Base-by-base conservation (phyloP, 2,797 vertebrate species). In the Euthynnus affinis region DNA sequence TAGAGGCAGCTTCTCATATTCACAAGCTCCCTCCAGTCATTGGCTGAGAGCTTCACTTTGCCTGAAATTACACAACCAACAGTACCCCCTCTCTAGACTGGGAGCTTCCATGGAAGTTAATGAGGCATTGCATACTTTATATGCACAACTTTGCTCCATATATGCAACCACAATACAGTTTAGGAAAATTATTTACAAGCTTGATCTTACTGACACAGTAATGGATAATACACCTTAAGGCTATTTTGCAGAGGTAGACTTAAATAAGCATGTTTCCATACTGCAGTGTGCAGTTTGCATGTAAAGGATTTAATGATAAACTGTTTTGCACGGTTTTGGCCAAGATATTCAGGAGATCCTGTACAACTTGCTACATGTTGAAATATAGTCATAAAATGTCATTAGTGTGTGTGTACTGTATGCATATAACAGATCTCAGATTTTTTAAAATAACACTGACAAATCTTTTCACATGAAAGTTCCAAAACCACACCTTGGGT, bases 1-100 rank as follows among this genome's bases (percentile, higher is more conserved):
- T 58, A 76, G 17, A 48, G 42, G 48, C 42, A 62, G 55, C 17
- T 22, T 74, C 27, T 65, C 46, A 55, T 51, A 55, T 52, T 68
- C 62, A 51, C 25, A 20, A 32, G 17, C 55, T 62, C 12, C 8
- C 8, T n/a, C n/a, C 34, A 0, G 10, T 34, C 9, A 18, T 6
- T 65, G 46, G 51, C 51, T 55, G 8, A 63, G 12, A 46, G 20
- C 23, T 65, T 51, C 34, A 42, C 27, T 27, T 6, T 69, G 18
- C 15, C 25, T 46, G 8, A 63, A n/a, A 27, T 55, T 46, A 9
- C 40, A 49, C 27, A 63, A 57, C 17, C 10, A 23, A 14, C 34
- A 46, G 18, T 37, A 23, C 13, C 10, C 17, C 10, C 55, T 13
- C 15, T 59, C 25, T 17, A 53, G 6, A 63, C 25, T 37, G 20